Conservation (phyloP, 2,113 vertebrate genomes). For the Gallinago jamesoni region DNA sequence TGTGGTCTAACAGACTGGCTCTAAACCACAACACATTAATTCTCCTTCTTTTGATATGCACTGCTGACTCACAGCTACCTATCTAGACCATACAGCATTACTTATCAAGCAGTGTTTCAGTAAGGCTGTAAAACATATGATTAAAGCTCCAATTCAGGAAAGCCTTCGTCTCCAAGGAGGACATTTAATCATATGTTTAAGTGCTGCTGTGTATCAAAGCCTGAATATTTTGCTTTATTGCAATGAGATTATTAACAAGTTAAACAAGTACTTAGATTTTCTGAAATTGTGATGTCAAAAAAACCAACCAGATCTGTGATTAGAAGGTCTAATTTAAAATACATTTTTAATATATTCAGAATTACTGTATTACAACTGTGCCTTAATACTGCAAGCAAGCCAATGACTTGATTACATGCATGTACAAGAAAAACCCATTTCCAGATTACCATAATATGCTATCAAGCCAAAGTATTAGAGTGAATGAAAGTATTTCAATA, state of each 20-base stretch:
- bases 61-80: neutral
- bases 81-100: neutral
- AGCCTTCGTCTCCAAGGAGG: neutral
- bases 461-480: neutral
- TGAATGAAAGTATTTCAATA: neutral
- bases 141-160: neutral
- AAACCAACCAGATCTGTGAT: neutral
- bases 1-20: neutral
- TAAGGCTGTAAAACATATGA: neutral
- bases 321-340: constrained; percentile 2
- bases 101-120: neutral
- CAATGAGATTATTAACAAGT: neutral
- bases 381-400: neutral
- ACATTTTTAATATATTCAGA: neutral
- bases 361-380: neutral
- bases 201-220: neutral
- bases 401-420: neutral
- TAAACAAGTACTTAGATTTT: neutral
- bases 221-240: neutral
- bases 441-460: neutral
- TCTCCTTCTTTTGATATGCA: neutral
- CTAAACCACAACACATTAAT: neutral
- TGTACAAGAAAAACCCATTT: neutral
- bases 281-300: neutral
- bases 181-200: constrained; percentile 1